A percentile compares a stretch with the other conserved stretches of the same genome.
These are phyloP conservation scores for Horisme vitalbata DNA, from an alignment of 2,888 invertebrate genomes.

Conservation along the genomic window DNA sequence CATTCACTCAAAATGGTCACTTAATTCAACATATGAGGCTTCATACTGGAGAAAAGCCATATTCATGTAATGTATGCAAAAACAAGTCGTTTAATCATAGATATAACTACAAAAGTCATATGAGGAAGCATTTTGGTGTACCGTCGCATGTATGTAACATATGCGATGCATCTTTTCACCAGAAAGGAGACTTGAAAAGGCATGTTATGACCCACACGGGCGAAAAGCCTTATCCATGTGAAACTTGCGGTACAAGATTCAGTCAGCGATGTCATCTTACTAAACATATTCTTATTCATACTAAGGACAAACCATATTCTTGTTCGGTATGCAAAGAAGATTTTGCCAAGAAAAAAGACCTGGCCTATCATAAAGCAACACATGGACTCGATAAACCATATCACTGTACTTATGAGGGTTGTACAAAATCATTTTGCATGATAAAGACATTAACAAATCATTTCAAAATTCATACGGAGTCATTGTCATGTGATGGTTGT, in stretches of 20 bases:
- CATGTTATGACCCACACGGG: conserved; percentile 18
- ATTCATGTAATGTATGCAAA: conserved; percentile 11
- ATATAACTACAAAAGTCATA: conserved; percentile 14
- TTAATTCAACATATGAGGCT: conserved; percentile 14
- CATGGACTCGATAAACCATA: not conserved
- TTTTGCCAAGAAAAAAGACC: not conserved
- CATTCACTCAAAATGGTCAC: conserved; percentile 10
- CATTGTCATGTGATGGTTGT: conserved; percentile 6
- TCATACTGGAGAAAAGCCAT: conserved; percentile 18
- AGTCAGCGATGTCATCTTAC: conserved; percentile 9
- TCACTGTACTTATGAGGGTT: conserved; percentile 1
- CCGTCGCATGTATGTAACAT: conserved; percentile 2
- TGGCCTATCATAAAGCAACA: not conserved
- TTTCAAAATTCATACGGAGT: conserved; percentile 2
- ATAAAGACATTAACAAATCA: conserved; percentile 4
- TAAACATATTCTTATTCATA: conserved; percentile 4
- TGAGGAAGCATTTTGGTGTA: conserved; percentile 16
- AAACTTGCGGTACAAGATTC: conserved; percentile 2
- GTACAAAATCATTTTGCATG: conserved; percentile 1
- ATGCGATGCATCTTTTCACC: conserved; percentile 9
- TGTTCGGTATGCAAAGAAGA: not conserved
- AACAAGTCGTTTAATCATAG: conserved; percentile 14
- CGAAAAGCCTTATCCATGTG: conserved; percentile 14
- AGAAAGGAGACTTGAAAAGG: conserved; percentile 14
- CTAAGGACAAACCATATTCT: not conserved